Evolutionary conservation across 2,797 vertebrate genomes (phyloP).

Genomic region (Tympanoctomys barrerae): DNA sequence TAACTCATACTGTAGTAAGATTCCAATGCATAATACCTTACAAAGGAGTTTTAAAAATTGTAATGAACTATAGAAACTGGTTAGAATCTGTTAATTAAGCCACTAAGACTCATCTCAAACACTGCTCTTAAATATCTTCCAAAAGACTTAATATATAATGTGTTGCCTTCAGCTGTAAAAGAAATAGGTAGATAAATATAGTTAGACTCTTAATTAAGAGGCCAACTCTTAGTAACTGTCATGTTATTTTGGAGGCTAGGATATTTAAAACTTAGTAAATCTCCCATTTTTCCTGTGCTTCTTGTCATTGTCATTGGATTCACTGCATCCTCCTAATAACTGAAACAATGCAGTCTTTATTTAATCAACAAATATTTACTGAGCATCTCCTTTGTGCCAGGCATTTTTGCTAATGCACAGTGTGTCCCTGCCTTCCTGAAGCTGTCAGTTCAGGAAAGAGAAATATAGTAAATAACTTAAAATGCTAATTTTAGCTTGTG

Average conservation of each 20-base stretch:
- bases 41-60: neutral
- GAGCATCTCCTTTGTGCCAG: neutral
- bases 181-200: neutral
- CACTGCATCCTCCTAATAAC: neutral
- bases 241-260: neutral
- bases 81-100: constrained; percentile 36
- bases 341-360: neutral
- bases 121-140: neutral
- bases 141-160: constrained; percentile 1
- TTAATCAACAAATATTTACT: neutral
- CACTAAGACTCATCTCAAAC: constrained; percentile 4
- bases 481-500: constrained; percentile 19
- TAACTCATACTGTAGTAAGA: neutral
- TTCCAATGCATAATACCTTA: neutral
- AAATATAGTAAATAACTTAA: neutral
- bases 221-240: neutral
- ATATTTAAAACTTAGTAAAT: neutral
- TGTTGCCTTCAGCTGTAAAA: neutral
- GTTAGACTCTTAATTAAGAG: neutral
- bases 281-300: neutral
- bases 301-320: neutral
- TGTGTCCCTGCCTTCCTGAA: neutral
- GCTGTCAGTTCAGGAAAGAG: neutral
- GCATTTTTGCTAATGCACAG: neutral
- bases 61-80: neutral